These are phyloP conservation scores for Silurus meridionalis DNA, from an alignment of 2,113 vertebrate species.

Conservation along the genomic window DNA sequence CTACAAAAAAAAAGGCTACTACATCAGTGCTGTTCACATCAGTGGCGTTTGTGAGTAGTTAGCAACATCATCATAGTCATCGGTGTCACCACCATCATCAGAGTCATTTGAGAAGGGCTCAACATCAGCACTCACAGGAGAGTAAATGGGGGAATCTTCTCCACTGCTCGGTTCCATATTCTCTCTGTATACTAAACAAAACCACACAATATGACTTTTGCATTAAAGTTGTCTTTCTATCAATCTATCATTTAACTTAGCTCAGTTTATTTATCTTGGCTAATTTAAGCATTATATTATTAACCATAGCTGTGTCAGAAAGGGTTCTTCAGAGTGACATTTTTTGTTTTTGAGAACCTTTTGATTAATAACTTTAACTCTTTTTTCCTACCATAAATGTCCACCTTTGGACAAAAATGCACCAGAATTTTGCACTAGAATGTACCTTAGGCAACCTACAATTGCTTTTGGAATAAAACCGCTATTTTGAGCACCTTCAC, in stretches of 20 bases:
- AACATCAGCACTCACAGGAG: constrained; percentile 35
- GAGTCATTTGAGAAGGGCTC: constrained; percentile 10
- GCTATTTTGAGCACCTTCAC: neutral
- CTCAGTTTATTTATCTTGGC: neutral
- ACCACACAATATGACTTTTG: neutral
- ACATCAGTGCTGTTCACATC: neutral
- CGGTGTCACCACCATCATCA: neutral
- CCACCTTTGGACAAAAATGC: neutral
- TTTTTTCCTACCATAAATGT: neutral
- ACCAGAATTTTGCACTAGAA: neutral
- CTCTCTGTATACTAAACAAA: neutral
- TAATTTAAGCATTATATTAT: neutral
- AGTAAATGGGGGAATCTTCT: constrained; percentile 50
- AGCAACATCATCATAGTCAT: constrained; percentile 48
- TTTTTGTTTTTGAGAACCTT: neutral
- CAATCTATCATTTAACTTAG: neutral
- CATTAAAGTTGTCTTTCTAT: neutral
- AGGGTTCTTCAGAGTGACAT: neutral
- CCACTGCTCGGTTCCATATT: neutral
- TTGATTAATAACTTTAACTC: neutral
- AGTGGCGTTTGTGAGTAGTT: constrained; percentile 7
- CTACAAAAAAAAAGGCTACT: neutral
- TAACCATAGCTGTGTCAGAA: neutral
- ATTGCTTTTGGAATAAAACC: neutral
- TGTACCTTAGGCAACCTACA: neutral